Evolutionary conservation across 1,140 invertebrate species (phyloP), one percentile per base, ranked within the genome.

Genomic region (Diabrotica virgifera): DNA sequence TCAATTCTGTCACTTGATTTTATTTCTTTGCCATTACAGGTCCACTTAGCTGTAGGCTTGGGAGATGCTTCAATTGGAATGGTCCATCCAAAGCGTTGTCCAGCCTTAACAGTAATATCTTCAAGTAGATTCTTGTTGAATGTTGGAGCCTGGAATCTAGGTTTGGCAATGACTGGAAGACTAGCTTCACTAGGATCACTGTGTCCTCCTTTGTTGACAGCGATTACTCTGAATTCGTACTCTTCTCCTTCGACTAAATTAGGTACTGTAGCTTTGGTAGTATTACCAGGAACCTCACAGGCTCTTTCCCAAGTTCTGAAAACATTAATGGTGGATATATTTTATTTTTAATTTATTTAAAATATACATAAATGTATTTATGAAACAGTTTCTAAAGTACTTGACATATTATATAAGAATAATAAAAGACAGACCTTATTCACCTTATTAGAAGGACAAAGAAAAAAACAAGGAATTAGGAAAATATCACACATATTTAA

Each of bases 151-250:
- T 88, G 83, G 82, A 90, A 94, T 73, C 91, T 84, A 14, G 91
- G 89, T 79, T 93, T 96, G 53, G 92, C 92, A 63, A 94, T 84
- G 72, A 97, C 85, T 5, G 92, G 87, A 53, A 85, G 80, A 5
- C 94, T 96, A 6, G 95, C 87, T 75, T 98, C 95, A 37, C 95
- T 96, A 7, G 96, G 96, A 80, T 97, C 94, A 66, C 96, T 93
- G 62, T 88, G 87, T 35, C 97, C 97, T 36, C 92, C 96, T 76
- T 97, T 96, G 80, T 99, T 99, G 0, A 98, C 91, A 13, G 97
- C 97, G 78, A 93, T 92, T 0, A 99, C 89, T 62, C 97, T 87
- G 85, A 99, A 99, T 80, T 98, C 94, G 77, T 99, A 99, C 79
- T 97, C 94, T 74, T 96, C 92, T 37, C 94, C 95, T 81, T 98